Base-by-base conservation (phyloP, 35 echinoderm and acorn worm species). In the Apostichopus parvimensis region DNA sequence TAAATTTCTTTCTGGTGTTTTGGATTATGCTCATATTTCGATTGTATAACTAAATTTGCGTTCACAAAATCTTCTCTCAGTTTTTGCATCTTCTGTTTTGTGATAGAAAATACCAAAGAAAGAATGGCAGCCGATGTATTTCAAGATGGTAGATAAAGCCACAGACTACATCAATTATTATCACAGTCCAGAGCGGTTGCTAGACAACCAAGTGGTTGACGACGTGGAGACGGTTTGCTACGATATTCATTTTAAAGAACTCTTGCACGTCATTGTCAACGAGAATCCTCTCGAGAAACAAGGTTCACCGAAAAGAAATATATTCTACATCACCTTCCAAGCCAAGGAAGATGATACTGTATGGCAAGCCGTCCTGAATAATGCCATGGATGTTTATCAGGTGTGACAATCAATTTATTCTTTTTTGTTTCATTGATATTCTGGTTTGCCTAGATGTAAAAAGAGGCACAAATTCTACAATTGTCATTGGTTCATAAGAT, bases 261-360 rank as follows among this genome's bases (percentile, higher is more conserved):
- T 98, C 5, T 64, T 98, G 14, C 90, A 94, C 34, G 92, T 98
- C 15, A 90, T 96, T 60, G 95, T 99, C 4, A 96, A 96, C 25
- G 93, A 94, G 55, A 96, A 99, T 88, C 79, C 88, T 34, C 57
- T 78, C 53, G 93, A 90, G 71, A 79, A 28, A 57, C 71, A 71
- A 28, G 20, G 70, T 18, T 94, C 93, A 25, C 84, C 91, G 8
- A 87, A 90, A 21, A 26, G 90, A 59, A 81, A 76, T 22, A 83
- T 94, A 54, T 93, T 86, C 54, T 95, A 96, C 11, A 55, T 99
- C 23, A 93, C 95, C 4, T 99, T 96, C 21, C 94, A 99, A 77
- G 94, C 97, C 12, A 64, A 92, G 14, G 95, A 99, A 77, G 71
- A 89, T 22, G 87, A 96, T 68, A 99, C 97, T 1, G 93, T 96